Percentiles rank a stretch among this genome's conserved stretches.
Conservation (phyloP, 2,113 vertebrate genomes). For the Cricetomys ansorgei region DNA sequence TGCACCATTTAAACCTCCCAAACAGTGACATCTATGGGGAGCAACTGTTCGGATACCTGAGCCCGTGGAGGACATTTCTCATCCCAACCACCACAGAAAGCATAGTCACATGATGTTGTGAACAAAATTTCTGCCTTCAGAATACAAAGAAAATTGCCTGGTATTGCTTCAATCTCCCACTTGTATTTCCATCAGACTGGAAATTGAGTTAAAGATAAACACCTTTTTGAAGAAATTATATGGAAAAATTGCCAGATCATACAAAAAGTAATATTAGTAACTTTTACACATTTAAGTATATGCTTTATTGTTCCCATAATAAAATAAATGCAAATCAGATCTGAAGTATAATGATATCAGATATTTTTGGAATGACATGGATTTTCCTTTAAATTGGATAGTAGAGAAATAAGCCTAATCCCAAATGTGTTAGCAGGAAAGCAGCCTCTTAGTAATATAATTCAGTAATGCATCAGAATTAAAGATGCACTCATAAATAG, state of each 20-base stretch:
- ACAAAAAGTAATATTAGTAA: slow-evolving; percentile 13
- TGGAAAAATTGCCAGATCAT: slow-evolving; percentile 12
- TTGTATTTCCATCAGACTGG: neutral
- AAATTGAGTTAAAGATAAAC: slow-evolving; percentile 36
- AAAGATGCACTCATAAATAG: neutral
- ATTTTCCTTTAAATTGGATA: neutral
- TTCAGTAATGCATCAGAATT: neutral
- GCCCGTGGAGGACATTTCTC: neutral
- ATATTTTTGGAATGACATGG: slow-evolving; percentile 11
- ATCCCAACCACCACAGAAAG: neutral
- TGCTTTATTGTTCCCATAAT: slow-evolving; percentile 1
- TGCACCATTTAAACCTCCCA: neutral
- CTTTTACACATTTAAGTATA: neutral
- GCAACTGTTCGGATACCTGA: neutral
- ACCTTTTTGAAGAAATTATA: slow-evolving; percentile 40
- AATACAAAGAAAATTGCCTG: neutral
- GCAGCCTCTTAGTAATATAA: slow-evolving; percentile 2
- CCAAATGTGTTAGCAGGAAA: neutral
- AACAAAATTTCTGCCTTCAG: neutral
- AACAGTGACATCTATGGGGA: neutral
- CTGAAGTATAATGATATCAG: neutral
- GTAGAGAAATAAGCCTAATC: neutral
- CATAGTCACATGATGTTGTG: slow-evolving; percentile 11
- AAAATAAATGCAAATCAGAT: slow-evolving; percentile 19
- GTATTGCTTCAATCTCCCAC: neutral